Conservation (phyloP, 2,113 vertebrate species). For the Clinocottus analis region DNA sequence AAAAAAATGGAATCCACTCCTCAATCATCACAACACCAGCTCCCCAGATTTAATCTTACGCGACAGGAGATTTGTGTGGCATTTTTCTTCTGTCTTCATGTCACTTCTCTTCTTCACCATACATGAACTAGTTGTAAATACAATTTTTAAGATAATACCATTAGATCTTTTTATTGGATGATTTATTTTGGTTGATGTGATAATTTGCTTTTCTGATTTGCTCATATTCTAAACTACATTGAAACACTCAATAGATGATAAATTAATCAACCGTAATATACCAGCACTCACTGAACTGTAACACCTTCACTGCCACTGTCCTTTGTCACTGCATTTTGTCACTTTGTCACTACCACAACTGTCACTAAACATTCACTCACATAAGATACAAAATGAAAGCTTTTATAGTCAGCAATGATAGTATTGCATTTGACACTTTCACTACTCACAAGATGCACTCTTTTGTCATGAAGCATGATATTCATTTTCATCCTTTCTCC, state of each 20-base stretch:
- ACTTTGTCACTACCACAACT: constrained; percentile 35
- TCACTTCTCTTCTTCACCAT: constrained; percentile 49
- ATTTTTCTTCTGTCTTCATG: constrained; percentile 57
- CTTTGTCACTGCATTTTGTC: constrained; percentile 49
- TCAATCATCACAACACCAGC: constrained; percentile 41
- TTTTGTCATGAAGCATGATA: constrained; percentile 77
- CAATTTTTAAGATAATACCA: neutral
- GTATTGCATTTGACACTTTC: constrained; percentile 52
- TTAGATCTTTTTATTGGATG: neutral
- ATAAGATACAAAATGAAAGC: constrained; percentile 19
- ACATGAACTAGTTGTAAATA: constrained; percentile 27
- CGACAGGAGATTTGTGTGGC: constrained; percentile 38
- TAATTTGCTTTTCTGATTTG: neutral
- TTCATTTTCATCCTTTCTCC: constrained; percentile 82
- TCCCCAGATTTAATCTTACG: constrained; percentile 32
- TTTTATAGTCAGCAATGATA: constrained; percentile 12
- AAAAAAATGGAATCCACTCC: constrained; percentile 6
- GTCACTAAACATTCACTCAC: constrained; percentile 38
- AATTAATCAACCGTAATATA: neutral
- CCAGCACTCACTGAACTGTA: constrained; percentile 1
- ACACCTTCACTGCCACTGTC: constrained; percentile 48
- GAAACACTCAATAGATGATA: neutral
- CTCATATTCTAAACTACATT: neutral
- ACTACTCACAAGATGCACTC: constrained; percentile 70
- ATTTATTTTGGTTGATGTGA: neutral